phyloP scores from a whole-genome alignment of 2,797 vertebrate genomes.

The Sebastes matsubarae region DNA sequence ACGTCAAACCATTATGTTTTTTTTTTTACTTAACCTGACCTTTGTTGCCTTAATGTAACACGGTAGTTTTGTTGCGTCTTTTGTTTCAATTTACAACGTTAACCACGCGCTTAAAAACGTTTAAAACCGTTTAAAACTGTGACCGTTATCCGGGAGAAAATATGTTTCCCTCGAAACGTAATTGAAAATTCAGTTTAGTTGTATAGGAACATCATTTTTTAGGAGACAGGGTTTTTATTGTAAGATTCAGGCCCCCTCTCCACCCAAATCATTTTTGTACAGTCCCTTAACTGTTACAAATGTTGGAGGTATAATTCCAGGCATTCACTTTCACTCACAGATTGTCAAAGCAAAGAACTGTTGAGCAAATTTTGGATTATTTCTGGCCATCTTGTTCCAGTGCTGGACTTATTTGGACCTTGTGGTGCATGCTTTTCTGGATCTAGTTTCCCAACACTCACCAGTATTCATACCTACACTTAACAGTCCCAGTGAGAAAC shows the following conservation, averaged over 20 bases:
- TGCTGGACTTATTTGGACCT: background rate
- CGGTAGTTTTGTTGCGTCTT: no score
- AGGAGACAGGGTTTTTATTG: no score
- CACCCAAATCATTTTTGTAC: background rate
- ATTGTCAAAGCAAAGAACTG: background rate
- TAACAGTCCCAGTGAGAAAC: conserved; percentile 6
- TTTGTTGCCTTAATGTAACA: no score
- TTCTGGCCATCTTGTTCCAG: background rate
- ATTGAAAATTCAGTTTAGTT: no score
- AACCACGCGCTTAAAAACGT: no score
- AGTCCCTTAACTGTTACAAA: background rate
- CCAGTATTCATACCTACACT: background rate
- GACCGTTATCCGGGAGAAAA: no score
- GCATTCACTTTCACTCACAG: background rate
- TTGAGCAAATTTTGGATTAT: background rate
- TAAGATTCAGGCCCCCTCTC: background rate
- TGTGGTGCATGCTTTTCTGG: background rate
- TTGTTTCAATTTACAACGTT: no score
- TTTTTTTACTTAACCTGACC: no score
- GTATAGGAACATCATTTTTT: rapidly evolving
- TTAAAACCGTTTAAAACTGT: no score
- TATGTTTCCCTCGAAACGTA: no score
- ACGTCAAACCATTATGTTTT: no score
- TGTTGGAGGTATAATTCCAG: background rate
- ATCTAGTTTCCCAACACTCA: background rate